These are phyloP conservation scores for Drosophila baimaii DNA, from an alignment of 1,140 invertebrate genomes.

Conservation along the genomic window DNA sequence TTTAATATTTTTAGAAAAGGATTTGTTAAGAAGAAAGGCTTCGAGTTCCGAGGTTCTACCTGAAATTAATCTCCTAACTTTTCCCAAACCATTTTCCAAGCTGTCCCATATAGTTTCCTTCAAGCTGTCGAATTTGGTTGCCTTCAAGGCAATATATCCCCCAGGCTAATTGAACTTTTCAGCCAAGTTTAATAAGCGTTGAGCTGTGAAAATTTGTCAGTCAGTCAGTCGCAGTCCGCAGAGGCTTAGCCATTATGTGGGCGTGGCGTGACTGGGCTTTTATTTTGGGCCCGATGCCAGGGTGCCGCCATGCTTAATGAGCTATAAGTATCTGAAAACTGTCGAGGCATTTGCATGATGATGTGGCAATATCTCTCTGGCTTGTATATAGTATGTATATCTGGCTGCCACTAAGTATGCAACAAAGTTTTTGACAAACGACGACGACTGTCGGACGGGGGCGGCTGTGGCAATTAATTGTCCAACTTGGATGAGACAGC, in stretches of 20 bases:
- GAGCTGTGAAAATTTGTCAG: slow-evolving; percentile 66
- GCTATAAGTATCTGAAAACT: slow-evolving; percentile 76
- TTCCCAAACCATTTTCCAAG: not conserved
- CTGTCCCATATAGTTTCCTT: slow-evolving; percentile 1
- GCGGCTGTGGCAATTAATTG: slow-evolving; percentile 71
- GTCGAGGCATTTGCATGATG: slow-evolving; percentile 55
- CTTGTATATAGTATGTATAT: slow-evolving; percentile 37
- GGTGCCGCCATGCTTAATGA: slow-evolving; percentile 62
- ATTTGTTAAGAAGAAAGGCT: not conserved
- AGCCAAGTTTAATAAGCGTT: slow-evolving; percentile 62
- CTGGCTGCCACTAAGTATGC: slow-evolving; percentile 66
- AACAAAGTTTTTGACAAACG: slow-evolving; percentile 81
- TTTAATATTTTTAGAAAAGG: no score
- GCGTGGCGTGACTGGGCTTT: slow-evolving; percentile 68
- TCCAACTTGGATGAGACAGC: slow-evolving; percentile 41
- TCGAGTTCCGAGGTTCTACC: no score
- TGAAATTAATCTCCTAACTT: not conserved
- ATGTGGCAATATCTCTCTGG: slow-evolving; percentile 31
- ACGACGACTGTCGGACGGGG: slow-evolving; percentile 43
- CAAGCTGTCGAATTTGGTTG: not conserved
- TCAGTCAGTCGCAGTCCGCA: slow-evolving; percentile 29
- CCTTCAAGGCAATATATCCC: not conserved
- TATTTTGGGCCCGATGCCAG: slow-evolving; percentile 33
- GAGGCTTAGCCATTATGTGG: slow-evolving; percentile 46
- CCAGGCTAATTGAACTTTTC: slow-evolving; percentile 54